A percentile compares a stretch with the other conserved stretches of the same genome.
Evolutionary conservation across 1,140 invertebrate genomes (phyloP).

Genomic region (Amphibalanus amphitrite): DNA sequence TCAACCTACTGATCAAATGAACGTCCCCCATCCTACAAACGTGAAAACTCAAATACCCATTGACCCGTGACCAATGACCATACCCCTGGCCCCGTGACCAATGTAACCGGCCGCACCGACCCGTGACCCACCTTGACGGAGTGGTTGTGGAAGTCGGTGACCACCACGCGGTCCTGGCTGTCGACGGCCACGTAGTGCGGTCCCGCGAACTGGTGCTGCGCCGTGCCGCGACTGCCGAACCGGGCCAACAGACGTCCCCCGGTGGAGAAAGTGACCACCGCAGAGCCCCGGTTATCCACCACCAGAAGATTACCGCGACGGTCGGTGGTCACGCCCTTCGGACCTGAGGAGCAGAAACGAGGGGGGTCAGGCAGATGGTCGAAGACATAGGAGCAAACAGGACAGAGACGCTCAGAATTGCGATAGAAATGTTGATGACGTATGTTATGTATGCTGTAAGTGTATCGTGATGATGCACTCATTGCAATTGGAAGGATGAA

Average conservation of each 20-base stretch:
- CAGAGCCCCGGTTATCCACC: constrained; percentile 40
- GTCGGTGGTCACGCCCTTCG: constrained; percentile 36
- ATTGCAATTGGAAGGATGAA: too few relatives aligned
- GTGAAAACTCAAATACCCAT: too few relatives aligned
- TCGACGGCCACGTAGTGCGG: constrained; percentile 40
- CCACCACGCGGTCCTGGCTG: constrained; percentile 32
- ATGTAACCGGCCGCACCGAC: not conserved
- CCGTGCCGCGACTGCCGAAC: constrained; percentile 26
- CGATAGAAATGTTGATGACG: too few relatives aligned
- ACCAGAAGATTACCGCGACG: constrained; percentile 35
- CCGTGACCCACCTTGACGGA: constrained; percentile 30
- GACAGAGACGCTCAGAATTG: too few relatives aligned
- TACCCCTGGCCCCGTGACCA: not conserved
- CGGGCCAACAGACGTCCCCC: constrained; percentile 30
- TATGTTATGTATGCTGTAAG: too few relatives aligned
- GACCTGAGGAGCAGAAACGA: constrained; percentile 21
- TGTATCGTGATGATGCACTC: too few relatives aligned
- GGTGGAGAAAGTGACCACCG: constrained; percentile 35
- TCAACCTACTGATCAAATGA: too few relatives aligned
- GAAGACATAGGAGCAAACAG: too few relatives aligned
- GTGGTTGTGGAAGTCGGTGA: constrained; percentile 41
- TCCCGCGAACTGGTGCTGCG: constrained; percentile 35
- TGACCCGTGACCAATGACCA: constrained; percentile 18
- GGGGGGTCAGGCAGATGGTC: too few relatives aligned
- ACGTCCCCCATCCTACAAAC: too few relatives aligned